Evolutionary conservation across 2,113 vertebrate species (phyloP), one percentile per base, ranked within the genome.

Genomic region (Mus pahari): DNA sequence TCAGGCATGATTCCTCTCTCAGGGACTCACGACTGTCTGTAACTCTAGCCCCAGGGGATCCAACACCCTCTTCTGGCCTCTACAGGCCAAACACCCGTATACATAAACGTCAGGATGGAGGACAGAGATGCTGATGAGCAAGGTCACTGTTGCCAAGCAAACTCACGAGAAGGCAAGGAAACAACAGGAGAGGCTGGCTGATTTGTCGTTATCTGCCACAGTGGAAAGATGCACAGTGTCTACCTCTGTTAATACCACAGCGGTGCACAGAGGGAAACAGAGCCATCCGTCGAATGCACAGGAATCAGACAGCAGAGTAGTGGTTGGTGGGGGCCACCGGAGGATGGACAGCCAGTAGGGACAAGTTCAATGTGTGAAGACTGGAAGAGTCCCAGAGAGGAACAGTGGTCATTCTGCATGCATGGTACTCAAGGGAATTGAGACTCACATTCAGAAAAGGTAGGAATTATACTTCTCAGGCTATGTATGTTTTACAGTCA

Each of bases 271-370:
- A 39, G 13, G 24, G 33, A 87, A 36, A 2, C 66, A 36, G 3
- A 62, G 33, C 66, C 66, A 24, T 66, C 16, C 26, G 39, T 33
- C n/a, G 68, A n/a, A n/a, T 39, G 66, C 53, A 45, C 1, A 42
- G 79, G 39, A 64, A 42, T 33, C 5, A 11, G 70, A 45, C 33
- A 1, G 12, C 1, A 17, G 78, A 53, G 11, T 24, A 31, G n/a
- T 26, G 16, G 24, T 0, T 39, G 64, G 73, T 28, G 0, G 11
- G 17, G 13, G 7, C 7, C 4, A 4, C 7, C 6, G 22, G 36
- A 50, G 73, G 8, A 33, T 42, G 22, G 48, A 28, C 9, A 14
- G 48, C 31, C 22, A 7, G 22, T 2, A 8, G 42, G 88, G 24
- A 39, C 26, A 0, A 36, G 14, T 16, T 89, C 50, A 24, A 13